Base-by-base conservation (phyloP, 2,113 vertebrate genomes). In the Cranoglanis bouderius region DNA sequence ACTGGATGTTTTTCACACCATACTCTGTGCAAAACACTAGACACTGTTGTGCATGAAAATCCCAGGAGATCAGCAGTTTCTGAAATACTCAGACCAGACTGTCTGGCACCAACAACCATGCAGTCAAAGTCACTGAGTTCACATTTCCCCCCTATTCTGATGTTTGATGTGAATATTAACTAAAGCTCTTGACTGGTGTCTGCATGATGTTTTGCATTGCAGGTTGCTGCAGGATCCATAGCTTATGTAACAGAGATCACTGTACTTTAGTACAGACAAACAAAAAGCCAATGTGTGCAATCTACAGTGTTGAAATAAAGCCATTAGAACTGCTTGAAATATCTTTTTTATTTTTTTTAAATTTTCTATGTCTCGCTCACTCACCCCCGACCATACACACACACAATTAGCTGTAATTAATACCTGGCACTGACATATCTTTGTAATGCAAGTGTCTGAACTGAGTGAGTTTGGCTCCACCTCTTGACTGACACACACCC, bases 401-500 rank as follows among this genome's bases (percentile, higher is more conserved):
- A 49, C 46, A 49, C 46, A 10, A 49, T 49, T 49, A 55, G 26
- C 59, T 85, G 72, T 77, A 78, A 77, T 63, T 59, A 57, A n/a
- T 89, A 75, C 49, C 26, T 89, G 19, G 32, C 32, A 70, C 29
- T 55, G 40, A 35, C 16, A 29, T 51, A 55, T n/a, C 40, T 81
- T 81, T 84, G 16, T 18, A 61, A 49, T 16, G 10, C 35, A 59
- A 26, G 38, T 51, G 53, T 40, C 38, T 78, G 82, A 88, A 51
- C 13, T 29, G 21, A 26, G 35, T 65, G 24, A 43, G n/a, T 83
- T 86, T 63, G 72, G 72, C 87, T 80, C 89, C 81, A 16, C 90
- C 88, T 38, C 26, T 77, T 83, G 55, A 53, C 63, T 80, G 57
- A 43, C 43, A 85, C 88, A 91, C 86, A 55, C 86, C 74, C 21